A percentile compares a stretch with the other conserved stretches of the same genome.
Conservation (phyloP, 2,888 invertebrate species). For the Octodonta nipae region DNA sequence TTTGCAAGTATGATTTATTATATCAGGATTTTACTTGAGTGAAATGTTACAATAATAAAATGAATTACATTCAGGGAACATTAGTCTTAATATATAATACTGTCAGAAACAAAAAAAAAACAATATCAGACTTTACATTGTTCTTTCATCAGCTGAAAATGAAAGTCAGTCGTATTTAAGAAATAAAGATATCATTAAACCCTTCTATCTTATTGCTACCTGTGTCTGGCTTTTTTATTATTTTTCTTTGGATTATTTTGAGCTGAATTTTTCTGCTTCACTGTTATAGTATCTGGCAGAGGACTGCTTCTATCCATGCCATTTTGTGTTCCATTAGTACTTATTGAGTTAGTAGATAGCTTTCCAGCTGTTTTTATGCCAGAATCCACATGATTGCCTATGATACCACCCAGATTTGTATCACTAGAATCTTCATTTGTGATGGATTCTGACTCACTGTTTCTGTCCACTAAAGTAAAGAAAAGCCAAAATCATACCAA, state of each 20-base stretch:
- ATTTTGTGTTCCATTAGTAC: slow-evolving; percentile 22
- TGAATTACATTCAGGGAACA: too few relatives aligned
- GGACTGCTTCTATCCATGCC: slow-evolving; percentile 34
- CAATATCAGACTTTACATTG: too few relatives aligned
- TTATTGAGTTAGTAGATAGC: slow-evolving; percentile 24
- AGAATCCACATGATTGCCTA: slow-evolving; percentile 33
- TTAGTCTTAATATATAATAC: too few relatives aligned
- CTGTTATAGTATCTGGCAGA: slow-evolving; percentile 52
- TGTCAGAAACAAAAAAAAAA: too few relatives aligned
- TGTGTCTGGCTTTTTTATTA: slow-evolving; percentile 70
- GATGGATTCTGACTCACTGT: slow-evolving; percentile 80
- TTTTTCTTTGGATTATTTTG: slow-evolving; percentile 58
- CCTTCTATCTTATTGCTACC: too few relatives aligned
- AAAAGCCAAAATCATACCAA: too few relatives aligned
- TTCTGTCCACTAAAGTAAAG: slow-evolving; percentile 74
- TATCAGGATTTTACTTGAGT: too few relatives aligned
- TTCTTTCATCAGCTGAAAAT: too few relatives aligned
- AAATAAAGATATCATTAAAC: too few relatives aligned
- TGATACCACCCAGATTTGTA: slow-evolving; percentile 39
- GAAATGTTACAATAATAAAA: too few relatives aligned
- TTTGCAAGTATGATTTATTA: too few relatives aligned
- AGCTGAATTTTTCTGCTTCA: slow-evolving; percentile 46
- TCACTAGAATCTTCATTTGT: slow-evolving; percentile 63
- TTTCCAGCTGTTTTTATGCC: slow-evolving; percentile 32
- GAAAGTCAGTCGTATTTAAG: too few relatives aligned